Base-by-base conservation (phyloP, 2,113 vertebrate species). In the Crotalus horridus region DNA sequence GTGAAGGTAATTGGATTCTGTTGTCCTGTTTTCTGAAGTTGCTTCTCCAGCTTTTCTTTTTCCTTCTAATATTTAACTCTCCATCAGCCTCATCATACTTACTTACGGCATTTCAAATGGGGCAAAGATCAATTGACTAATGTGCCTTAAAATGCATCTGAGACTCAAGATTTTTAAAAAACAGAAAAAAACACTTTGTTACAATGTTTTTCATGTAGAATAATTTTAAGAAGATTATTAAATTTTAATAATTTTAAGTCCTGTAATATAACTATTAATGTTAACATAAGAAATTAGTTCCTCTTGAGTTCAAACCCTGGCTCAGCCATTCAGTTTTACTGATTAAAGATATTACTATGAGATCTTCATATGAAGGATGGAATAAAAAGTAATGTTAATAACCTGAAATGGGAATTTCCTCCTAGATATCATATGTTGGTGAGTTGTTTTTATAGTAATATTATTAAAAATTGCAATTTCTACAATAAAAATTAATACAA, bases 41-140 rank as follows among this genome's bases (percentile, higher is more conserved):
- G 87, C 23, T 15, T 39, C 6, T 89, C 39, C 55, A 59, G 55
- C 23, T 23, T 54, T 54, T 10, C 15, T 54, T 89, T 23, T 59
- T 59, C 24, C 43, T 10, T 46, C 23, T 43, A 12, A 8, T 59
- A 59, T 89, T 89, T 89, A 89, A 59, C 56, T 81, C 53, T 54
- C 8, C 69, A 56, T 26, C 51, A 91, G 51, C 53, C 85, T 81
- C 90, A 55, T 53, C 81, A 85, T 33, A 85, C 69, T 26, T 54
- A 3, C 90, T 3, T 95, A 94, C n/a, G 91, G 2, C 2, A 13
- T 53, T 8, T 26, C 26, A 24, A 59, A 54, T 26, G 12, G 88
- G 10, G 64, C 94, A 96, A 59, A 92, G 90, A 46, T 33, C 33
- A 58, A 56, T 94, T 43, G 29, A 51, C 21, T 85, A 26, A 33